A percentile compares a stretch with the other conserved stretches of the same genome.
Evolutionary conservation across 2,113 vertebrate species (phyloP).

Genomic region (Engraulis encrasicolus): DNA sequence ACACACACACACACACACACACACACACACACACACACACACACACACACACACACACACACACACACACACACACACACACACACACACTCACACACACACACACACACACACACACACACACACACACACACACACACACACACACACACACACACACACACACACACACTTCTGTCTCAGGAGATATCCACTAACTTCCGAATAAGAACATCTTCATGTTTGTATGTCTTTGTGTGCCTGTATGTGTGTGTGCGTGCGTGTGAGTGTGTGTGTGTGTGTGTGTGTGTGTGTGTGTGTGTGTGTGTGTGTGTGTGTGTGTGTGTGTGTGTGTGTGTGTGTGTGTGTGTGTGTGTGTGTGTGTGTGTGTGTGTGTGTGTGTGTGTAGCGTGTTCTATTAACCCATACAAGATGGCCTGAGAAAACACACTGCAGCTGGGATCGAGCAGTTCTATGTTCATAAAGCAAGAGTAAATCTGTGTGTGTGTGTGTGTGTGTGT

Average conservation of each 20-base stretch:
- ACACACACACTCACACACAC: not conserved
- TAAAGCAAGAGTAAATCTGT: not conserved
- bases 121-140: not conserved
- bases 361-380: not conserved
- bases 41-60: too few relatives aligned
- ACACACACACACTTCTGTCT: not conserved
- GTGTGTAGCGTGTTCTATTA: not conserved
- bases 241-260: not conserved
- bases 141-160: not conserved
- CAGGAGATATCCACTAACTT: not conserved
- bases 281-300: constrained; percentile 6
- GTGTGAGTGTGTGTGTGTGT: not conserved
- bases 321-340: not conserved
- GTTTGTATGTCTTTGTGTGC: not conserved
- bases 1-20: not conserved
- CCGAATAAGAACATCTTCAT: not conserved
- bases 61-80: not conserved
- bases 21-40: not conserved
- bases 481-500: constrained; percentile 10
- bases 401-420: not conserved
- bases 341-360: not conserved
- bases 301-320: too few relatives aligned
- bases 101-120: not conserved
- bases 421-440: not conserved
- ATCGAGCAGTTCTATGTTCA: not conserved